Percentiles rank a stretch among this genome's conserved stretches.
Evolutionary conservation across 2,113 vertebrate genomes (phyloP).

Genomic region (Gadus macrocephalus): DNA sequence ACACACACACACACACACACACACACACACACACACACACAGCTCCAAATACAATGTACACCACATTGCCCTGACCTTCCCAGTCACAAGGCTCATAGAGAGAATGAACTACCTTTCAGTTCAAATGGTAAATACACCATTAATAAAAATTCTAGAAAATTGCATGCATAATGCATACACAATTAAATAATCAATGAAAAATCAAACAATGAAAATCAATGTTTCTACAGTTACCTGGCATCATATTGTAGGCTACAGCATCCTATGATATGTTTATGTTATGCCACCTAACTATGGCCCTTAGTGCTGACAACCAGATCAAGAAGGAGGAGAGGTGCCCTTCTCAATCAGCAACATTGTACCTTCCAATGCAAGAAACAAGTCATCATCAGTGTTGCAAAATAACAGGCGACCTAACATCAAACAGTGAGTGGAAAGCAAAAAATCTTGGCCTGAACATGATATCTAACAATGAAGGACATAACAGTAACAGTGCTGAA

Average conservation of each 20-base stretch:
- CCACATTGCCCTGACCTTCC: background rate
- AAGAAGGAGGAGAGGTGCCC: background rate
- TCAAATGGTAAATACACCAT: background rate
- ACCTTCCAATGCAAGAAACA: background rate
- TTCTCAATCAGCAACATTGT: background rate
- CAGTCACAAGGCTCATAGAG: background rate
- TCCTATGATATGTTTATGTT: background rate
- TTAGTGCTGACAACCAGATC: background rate
- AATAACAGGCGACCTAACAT: background rate
- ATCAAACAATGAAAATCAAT: background rate
- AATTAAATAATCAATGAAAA: too few species aligned
- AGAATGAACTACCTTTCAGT: background rate
- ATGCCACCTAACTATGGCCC: background rate
- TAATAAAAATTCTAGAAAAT: background rate
- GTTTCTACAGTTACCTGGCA: background rate
- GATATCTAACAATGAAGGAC: too few species aligned
- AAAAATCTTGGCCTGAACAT: background rate
- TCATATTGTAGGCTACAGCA: background rate
- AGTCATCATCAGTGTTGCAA: background rate
- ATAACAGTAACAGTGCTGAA: too few species aligned
- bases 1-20: constrained; percentile 1
- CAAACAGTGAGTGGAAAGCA: background rate
- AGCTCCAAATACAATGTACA: constrained; percentile 8
- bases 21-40: background rate
- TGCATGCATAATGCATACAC: too few species aligned